phyloP scores from a whole-genome alignment of 2,888 invertebrate species.

The Limnephilus rhombicus region DNA sequence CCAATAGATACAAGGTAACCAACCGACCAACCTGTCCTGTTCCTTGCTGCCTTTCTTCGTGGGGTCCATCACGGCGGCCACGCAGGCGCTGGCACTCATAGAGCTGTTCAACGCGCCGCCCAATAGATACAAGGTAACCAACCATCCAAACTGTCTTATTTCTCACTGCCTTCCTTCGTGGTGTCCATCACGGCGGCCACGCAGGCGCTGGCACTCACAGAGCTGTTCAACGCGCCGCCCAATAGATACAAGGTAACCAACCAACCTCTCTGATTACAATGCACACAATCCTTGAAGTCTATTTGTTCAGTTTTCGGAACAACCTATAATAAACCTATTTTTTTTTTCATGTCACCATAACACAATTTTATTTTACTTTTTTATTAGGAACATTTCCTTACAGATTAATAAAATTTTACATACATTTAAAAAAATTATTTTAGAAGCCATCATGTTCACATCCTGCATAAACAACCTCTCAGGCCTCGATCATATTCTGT shows the following conservation, averaged over 20 bases:
- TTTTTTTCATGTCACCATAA: no score
- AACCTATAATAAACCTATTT: no score
- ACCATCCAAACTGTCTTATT: constrained; percentile 94
- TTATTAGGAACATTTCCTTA: no score
- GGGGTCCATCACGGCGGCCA: constrained; percentile 97
- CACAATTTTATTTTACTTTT: no score
- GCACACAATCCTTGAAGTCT: no score
- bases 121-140: constrained; percentile 89
- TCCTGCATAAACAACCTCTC: no score
- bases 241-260: constrained; percentile 90
- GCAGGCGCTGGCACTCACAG: constrained; percentile 97
- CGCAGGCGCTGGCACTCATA: constrained; percentile 97
- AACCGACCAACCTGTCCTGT: constrained; percentile 93
- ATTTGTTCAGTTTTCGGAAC: no score
- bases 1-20: constrained; percentile 90
- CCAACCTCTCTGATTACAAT: neutral
- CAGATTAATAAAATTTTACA: no score
- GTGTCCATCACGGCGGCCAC: constrained; percentile 98
- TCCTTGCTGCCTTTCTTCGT: constrained; percentile 98
- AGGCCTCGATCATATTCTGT: no score
- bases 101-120: constrained; percentile 97
- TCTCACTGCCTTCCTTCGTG: constrained; percentile 97
- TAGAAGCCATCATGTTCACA: no score
- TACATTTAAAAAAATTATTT: no score
- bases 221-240: constrained; percentile 96